Evolutionary conservation across 2,113 vertebrate genomes (phyloP).

Genomic region (Melanotaenia duboulayi): DNA sequence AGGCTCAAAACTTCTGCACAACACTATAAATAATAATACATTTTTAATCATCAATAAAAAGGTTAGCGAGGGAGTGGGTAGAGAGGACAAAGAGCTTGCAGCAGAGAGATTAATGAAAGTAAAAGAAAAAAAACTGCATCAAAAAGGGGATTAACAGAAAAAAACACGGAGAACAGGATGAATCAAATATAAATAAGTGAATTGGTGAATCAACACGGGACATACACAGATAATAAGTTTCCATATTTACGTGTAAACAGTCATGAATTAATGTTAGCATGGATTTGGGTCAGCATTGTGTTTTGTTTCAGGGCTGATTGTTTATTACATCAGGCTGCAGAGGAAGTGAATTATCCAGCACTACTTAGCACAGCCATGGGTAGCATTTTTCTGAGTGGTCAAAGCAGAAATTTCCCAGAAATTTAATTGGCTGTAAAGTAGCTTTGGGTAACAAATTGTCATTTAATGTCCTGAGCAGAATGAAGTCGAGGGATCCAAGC

Average conservation of each 20-base stretch:
- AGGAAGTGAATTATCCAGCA: slow-evolving; percentile 50
- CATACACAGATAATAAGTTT: too few species aligned
- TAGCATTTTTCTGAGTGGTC: slow-evolving; percentile 43
- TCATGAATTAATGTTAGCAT: slow-evolving; percentile 40
- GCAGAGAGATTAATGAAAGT: neutral
- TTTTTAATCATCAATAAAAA: too few species aligned
- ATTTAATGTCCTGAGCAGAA: neutral
- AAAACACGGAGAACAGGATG: neutral
- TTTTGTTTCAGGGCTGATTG: neutral
- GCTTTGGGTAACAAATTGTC: neutral
- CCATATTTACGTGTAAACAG: neutral
- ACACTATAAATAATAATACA: too few species aligned
- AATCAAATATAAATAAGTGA: slow-evolving; percentile 2
- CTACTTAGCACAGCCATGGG: slow-evolving; percentile 17
- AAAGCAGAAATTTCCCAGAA: slow-evolving; percentile 19
- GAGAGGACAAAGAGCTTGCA: neutral
- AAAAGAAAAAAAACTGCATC: neutral
- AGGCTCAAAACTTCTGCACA: too few species aligned
- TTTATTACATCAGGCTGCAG: slow-evolving; percentile 36
- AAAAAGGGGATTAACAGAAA: neutral
- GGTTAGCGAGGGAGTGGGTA: too few species aligned
- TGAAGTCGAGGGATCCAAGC: neutral
- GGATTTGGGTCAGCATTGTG: slow-evolving; percentile 29
- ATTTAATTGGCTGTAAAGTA: slow-evolving; percentile 46
- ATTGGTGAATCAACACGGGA: neutral